Conservation (phyloP, 2,797 vertebrate species). For the Enteromius trimaculatus region DNA sequence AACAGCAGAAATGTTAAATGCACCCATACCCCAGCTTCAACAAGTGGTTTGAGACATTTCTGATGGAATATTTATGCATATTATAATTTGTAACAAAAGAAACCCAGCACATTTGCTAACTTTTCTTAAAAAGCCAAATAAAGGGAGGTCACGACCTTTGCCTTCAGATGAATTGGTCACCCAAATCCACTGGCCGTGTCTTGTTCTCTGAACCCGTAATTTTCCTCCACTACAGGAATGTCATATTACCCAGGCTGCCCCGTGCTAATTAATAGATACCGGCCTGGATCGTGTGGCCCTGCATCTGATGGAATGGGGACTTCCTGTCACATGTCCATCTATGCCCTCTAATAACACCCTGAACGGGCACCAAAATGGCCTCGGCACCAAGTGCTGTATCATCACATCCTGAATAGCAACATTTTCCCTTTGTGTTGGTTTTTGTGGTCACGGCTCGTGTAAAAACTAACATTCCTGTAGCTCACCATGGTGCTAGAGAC, state of each 20-base stretch:
- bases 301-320: background rate
- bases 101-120: conserved; percentile 21
- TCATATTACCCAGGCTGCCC: conserved; percentile 29
- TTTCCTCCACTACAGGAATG: conserved; percentile 45
- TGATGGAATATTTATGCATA: background rate
- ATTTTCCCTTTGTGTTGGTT: conserved; percentile 38
- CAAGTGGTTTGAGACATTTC: background rate
- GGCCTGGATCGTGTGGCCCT: background rate
- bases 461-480: conserved; percentile 32
- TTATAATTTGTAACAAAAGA: background rate
- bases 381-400: conserved; percentile 7
- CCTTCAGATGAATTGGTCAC: conserved; percentile 32
- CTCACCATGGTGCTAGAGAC: background rate
- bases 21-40: conserved; percentile 39
- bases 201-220: conserved; percentile 49
- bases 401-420: conserved; percentile 41
- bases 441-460: conserved; percentile 27
- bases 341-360: conserved; percentile 12
- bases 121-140: conserved; percentile 16
- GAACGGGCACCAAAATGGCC: conserved; percentile 10
- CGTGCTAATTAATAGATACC: conserved; percentile 49
- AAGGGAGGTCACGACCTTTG: conserved; percentile 21
- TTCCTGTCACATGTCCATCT: conserved; percentile 31
- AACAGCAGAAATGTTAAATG: conserved; percentile 52
- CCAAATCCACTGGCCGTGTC: conserved; percentile 28